Evolutionary conservation across 2,113 vertebrate species (phyloP).

Genomic region (Solea solea): DNA sequence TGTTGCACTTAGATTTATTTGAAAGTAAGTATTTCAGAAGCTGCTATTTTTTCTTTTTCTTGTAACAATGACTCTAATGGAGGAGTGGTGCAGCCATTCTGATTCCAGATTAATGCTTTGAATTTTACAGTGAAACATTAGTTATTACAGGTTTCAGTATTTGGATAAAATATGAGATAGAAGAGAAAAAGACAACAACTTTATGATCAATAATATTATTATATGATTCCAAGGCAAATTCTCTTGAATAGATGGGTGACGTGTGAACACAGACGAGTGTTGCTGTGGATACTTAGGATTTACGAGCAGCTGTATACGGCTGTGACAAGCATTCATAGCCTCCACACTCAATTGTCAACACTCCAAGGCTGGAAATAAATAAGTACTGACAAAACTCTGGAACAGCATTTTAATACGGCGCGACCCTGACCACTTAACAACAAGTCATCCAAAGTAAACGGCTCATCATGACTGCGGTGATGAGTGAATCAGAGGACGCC

Average conservation of each 20-base stretch:
- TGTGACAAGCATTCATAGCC: background rate
- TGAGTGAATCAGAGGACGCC: background rate
- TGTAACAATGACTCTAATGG: too few relatives aligned
- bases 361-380: background rate
- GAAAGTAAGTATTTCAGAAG: too few relatives aligned
- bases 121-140: too few relatives aligned
- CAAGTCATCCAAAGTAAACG: background rate
- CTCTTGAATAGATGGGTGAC: background rate
- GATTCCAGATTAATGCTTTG: too few relatives aligned
- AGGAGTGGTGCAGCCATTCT: too few relatives aligned
- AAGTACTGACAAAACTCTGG: background rate
- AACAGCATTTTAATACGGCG: background rate
- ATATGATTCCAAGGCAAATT: background rate
- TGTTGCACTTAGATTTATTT: too few relatives aligned
- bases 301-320: background rate
- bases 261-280: background rate
- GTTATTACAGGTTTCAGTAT: too few relatives aligned
- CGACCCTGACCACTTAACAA: background rate
- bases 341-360: background rate
- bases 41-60: too few relatives aligned
- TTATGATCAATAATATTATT: background rate
- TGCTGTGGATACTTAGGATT: background rate
- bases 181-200: too few relatives aligned
- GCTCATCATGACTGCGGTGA: background rate
- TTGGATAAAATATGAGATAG: too few relatives aligned